Evolutionary conservation across 1,140 invertebrate species (phyloP), one percentile per base, ranked within the genome.

Genomic region (Augochlora pura): DNA sequence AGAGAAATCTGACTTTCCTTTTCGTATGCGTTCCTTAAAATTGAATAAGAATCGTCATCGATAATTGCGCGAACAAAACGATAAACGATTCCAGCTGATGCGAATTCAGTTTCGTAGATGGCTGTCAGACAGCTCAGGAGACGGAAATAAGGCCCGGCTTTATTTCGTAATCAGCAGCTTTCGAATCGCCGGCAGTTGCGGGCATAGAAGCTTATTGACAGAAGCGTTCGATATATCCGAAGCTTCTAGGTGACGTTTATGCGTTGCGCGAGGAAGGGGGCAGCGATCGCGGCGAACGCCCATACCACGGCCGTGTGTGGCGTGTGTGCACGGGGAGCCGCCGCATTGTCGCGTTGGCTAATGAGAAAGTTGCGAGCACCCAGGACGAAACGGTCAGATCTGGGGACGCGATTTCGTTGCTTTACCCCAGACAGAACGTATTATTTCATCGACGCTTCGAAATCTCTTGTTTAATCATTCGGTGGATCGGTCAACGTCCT

Each of bases 151-250:
- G 81, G 83, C 72, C 64, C 67, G 67, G 54, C 18, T 90, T 91
- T 89, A 89, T 91, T 91, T 91, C 86, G 88, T 90, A 91, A 92
- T 91, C 90, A 91, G 88, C 87, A 84, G 89, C 87, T 91, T 91
- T 91, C 88, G 87, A 91, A 90, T 90, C 83, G 86, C 67, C 86
- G 81, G 86, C 79, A 89, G 21, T 90, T 89, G 89, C 89, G 69
- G 72, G 80, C 78, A 79, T 75, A 81, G 82, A 83, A 84, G 87
- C 81, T 91, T 91, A 92, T 92, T 91, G 90, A 91, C 90, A 91
- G 90, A 91, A 90, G 83, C 88, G 88, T 90, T 91, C 91, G 88
- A 91, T 91, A 63, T 64, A 91, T 46, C 42, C 87, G 87, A 91
- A 90, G 90, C 86, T 85, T n/a, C 84, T 88, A 81, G 90, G 91